These are phyloP conservation scores for Sander vitreus DNA, from an alignment of 2,113 vertebrate species.

Conservation along the genomic window DNA sequence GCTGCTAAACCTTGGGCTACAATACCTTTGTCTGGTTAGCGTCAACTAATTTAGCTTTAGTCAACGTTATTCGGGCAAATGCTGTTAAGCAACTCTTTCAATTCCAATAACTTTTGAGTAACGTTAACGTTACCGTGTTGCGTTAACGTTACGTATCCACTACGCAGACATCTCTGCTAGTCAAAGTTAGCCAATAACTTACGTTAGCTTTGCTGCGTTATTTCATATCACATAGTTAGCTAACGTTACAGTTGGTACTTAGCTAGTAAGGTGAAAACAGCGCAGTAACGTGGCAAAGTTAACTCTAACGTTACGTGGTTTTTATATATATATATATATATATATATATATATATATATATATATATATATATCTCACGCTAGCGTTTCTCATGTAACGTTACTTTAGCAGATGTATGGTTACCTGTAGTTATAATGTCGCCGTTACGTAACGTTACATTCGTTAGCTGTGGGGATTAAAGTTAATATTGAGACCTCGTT, in stretches of 20 bases:
- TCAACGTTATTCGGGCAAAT: not conserved
- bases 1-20: not conserved
- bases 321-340: too few relatives aligned
- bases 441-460: not conserved
- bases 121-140: not conserved
- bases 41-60: not conserved
- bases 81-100: not conserved
- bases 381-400: not conserved
- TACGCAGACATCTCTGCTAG: not conserved
- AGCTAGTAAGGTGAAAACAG: not conserved
- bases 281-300: conserved; percentile 20
- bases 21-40: not conserved
- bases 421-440: not conserved
- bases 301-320: too few relatives aligned
- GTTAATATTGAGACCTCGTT: conserved; percentile 46
- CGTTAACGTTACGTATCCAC: not conserved
- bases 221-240: conserved; percentile 30
- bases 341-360: too few relatives aligned
- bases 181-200: conserved; percentile 13
- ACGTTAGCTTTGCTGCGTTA: conserved; percentile 11
- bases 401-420: not conserved
- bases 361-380: too few relatives aligned
- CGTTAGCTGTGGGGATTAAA: conserved; percentile 34
- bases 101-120: not conserved
- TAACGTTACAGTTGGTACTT: conserved; percentile 1